Percentiles rank a stretch among this genome's conserved stretches.
Evolutionary conservation across 1,140 invertebrate genomes (phyloP).

Genomic region (Aphaenogaster rudis): DNA sequence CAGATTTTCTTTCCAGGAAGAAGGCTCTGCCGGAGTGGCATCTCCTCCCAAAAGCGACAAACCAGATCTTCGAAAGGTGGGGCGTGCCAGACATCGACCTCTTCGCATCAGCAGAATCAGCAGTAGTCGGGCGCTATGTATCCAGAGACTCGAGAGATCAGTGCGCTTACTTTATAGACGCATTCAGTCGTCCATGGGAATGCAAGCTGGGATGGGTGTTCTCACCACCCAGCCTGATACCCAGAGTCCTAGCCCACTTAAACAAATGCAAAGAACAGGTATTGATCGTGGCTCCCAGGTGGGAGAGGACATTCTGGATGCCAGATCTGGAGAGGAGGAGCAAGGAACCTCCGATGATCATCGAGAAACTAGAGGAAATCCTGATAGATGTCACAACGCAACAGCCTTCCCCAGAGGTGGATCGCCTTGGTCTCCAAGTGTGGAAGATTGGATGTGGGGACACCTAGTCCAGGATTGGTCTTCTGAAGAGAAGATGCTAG

Average conservation of each 20-base stretch:
- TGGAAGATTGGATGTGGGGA: constrained; percentile 1
- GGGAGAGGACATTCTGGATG: background rate
- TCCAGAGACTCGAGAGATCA: constrained; percentile 1
- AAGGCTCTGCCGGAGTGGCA: constrained; percentile 6
- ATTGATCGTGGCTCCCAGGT: background rate
- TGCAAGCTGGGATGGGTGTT: background rate
- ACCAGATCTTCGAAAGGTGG: background rate
- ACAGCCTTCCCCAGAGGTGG: background rate
- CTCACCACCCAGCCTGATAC: constrained; percentile 6
- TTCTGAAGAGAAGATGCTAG: background rate
- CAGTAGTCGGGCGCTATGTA: constrained; percentile 1
- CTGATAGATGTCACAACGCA: background rate
- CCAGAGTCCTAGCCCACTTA: background rate
- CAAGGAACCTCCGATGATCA: background rate
- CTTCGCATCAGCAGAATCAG: background rate
- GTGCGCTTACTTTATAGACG: constrained; percentile 6
- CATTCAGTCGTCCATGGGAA: constrained; percentile 9
- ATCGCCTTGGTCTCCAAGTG: background rate
- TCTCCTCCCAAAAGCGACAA: background rate
- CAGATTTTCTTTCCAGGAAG: background rate
- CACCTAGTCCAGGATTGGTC: background rate
- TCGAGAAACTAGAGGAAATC: background rate
- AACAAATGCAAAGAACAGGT: constrained; percentile 10
- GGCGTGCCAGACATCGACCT: background rate
- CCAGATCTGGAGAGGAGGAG: background rate